Conservation (phyloP, 2,113 vertebrate species). For the Ceratotherium simum region DNA sequence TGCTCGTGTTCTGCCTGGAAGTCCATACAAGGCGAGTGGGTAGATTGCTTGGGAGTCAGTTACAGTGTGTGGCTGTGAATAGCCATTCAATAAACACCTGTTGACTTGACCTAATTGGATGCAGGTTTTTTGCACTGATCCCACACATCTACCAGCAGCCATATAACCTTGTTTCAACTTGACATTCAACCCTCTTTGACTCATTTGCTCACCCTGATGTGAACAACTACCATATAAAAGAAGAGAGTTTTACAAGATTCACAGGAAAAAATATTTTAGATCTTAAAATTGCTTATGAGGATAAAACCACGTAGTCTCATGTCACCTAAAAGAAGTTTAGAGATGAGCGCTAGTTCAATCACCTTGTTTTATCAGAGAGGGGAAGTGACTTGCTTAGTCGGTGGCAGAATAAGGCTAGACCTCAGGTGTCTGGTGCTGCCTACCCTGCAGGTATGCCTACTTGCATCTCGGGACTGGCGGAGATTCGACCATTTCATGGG, state of each 20-base stretch:
- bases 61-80: background rate
- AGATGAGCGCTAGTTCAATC: background rate
- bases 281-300: background rate
- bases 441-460: accelerated
- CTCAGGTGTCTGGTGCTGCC: background rate
- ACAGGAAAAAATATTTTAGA: background rate
- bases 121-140: background rate
- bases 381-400: background rate
- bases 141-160: background rate
- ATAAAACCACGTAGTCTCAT: background rate
- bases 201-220: background rate
- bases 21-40: background rate
- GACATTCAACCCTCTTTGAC: background rate
- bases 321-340: background rate
- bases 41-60: background rate
- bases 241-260: background rate
- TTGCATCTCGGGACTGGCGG: background rate
- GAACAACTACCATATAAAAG: background rate
- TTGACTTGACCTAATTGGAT: conserved; percentile 13
- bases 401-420: background rate
- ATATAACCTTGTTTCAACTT: background rate
- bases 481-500: background rate
- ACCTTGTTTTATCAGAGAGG: background rate
- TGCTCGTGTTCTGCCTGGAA: background rate
- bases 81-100: background rate